phyloP scores from a whole-genome alignment of 2,888 invertebrate species.

The Parascotia fuliginaria region DNA sequence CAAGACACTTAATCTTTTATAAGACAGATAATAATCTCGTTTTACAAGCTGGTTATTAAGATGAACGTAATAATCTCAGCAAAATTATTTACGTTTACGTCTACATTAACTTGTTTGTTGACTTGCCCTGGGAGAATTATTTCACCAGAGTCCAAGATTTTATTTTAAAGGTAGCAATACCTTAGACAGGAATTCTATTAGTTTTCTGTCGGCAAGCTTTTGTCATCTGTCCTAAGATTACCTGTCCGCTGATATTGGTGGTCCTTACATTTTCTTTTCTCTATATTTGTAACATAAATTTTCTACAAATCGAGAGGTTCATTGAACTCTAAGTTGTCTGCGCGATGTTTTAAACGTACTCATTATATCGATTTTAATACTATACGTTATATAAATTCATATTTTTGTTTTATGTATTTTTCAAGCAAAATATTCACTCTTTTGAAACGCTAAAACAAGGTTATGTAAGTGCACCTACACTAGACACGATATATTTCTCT shows the following conservation, averaged over 20 bases:
- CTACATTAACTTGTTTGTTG: neutral
- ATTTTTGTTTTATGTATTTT: no score
- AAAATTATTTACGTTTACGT: neutral
- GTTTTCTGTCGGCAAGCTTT: slow-evolving; percentile 41
- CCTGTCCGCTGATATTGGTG: slow-evolving; percentile 16
- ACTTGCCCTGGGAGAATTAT: slow-evolving; percentile 8
- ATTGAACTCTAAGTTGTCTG: neutral
- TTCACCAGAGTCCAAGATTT: slow-evolving; percentile 15
- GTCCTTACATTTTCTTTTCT: slow-evolving; percentile 14
- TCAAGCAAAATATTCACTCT: neutral
- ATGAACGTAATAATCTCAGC: neutral
- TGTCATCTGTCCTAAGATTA: slow-evolving; percentile 38
- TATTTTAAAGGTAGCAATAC: slow-evolving; percentile 25
- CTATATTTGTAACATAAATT: slow-evolving; percentile 26
- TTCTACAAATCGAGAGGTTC: neutral
- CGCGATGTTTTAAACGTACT: neutral
- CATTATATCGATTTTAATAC: neutral
- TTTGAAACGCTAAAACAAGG: slow-evolving; percentile 1
- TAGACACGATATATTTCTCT: slow-evolving; percentile 4
- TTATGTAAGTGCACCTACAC: neutral
- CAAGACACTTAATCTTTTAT: slow-evolving; percentile 26
- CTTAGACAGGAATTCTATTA: slow-evolving; percentile 39
- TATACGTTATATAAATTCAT: neutral
- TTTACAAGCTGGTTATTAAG: slow-evolving; percentile 6
- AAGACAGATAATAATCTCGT: slow-evolving; percentile 8